These are phyloP conservation scores for Hycleus cichorii DNA, from an alignment of 1,140 invertebrate species.

Conservation along the genomic window DNA sequence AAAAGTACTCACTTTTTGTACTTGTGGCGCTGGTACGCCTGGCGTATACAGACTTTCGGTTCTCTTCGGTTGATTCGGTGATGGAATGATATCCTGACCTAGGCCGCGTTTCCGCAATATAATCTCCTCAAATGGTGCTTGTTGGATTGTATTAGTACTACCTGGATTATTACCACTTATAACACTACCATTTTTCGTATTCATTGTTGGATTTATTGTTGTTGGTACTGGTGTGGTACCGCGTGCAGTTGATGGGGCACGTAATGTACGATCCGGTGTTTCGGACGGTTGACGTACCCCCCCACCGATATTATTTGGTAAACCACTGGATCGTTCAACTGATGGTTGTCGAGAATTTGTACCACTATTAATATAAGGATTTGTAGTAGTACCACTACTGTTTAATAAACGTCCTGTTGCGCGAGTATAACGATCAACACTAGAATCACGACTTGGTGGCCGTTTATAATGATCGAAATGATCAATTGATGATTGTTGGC, in stretches of 20 bases:
- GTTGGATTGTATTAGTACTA: constrained; percentile 3
- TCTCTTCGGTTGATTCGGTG: constrained; percentile 74
- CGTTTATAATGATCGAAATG: constrained; percentile 90
- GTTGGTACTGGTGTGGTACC: constrained; percentile 42
- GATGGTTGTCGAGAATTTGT: constrained; percentile 66
- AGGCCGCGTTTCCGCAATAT: constrained; percentile 68
- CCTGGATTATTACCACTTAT: constrained; percentile 22
- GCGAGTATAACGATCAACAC: constrained; percentile 72
- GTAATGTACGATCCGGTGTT: constrained; percentile 42
- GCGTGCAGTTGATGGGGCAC: constrained; percentile 34
- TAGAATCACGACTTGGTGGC: constrained; percentile 78
- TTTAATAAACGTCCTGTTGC: constrained; percentile 45
- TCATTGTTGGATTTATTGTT: constrained; percentile 8
- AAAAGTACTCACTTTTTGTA: constrained; percentile 23
- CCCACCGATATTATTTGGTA: constrained; percentile 41
- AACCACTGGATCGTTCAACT: constrained; percentile 52
- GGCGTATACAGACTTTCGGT: constrained; percentile 76
- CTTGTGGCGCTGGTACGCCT: constrained; percentile 20
- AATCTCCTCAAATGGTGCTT: constrained; percentile 69
- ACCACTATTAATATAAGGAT: constrained; percentile 27
- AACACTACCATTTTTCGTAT: constrained; percentile 20
- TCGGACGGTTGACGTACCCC: constrained; percentile 39
- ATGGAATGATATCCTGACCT: constrained; percentile 80
- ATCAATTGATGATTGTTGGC: constrained; percentile 53
- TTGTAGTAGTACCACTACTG: constrained; percentile 22